phyloP scores from a whole-genome alignment of 2,797 vertebrate genomes.

The Rousettus madagascariensis region DNA sequence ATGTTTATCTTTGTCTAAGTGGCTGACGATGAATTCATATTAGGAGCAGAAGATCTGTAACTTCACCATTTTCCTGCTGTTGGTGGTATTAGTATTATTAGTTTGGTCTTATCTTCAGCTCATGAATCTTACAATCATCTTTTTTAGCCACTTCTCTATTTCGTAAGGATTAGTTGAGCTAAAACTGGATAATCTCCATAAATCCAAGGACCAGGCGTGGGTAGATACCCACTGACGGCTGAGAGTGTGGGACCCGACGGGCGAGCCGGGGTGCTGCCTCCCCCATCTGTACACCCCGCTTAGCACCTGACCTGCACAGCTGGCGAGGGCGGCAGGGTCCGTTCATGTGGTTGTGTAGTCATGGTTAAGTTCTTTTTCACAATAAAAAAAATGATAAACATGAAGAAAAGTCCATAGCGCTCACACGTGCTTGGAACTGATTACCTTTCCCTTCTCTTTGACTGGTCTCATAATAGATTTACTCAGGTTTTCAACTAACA shows the following conservation, averaged over 20 bases:
- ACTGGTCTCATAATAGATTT: neutral
- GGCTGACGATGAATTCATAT: neutral
- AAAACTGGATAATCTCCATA: conserved; percentile 2
- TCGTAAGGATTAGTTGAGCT: conserved; percentile 19
- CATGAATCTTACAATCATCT: conserved; percentile 3
- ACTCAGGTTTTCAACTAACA: neutral
- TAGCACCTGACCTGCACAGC: neutral
- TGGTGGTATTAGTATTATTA: neutral
- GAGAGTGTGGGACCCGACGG: neutral
- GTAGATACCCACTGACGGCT: neutral
- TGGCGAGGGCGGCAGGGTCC: neutral
- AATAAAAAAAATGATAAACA: neutral
- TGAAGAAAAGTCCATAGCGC: conserved; percentile 4
- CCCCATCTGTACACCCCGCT: neutral
- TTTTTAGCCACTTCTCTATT: conserved; percentile 22
- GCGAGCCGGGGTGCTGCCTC: neutral
- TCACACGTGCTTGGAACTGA: neutral
- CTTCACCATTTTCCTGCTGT: neutral
- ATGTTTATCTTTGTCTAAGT: neutral
- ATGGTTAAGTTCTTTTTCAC: neutral
- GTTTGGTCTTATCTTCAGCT: conserved; percentile 15
- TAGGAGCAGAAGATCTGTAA: neutral
- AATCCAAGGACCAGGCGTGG: neutral
- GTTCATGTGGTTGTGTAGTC: neutral
- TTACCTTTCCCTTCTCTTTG: conserved; percentile 4